Conservation (phyloP, 2,797 vertebrate genomes). For the Onychomys arenicola region DNA sequence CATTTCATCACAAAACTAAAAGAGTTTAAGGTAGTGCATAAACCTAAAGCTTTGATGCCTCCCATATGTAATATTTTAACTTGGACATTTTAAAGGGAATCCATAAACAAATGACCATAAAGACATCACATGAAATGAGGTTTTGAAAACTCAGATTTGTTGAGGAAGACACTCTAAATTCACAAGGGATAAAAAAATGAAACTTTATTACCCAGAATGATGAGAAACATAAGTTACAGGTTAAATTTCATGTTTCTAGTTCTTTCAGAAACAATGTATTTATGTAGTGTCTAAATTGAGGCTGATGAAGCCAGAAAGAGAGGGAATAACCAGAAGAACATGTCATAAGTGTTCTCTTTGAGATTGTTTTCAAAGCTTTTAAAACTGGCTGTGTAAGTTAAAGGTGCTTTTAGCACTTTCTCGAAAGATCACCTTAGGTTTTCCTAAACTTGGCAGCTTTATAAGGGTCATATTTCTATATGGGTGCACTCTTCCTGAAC, state of each 20-base stretch:
- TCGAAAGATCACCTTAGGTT: conserved; percentile 50
- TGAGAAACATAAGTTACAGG: conserved; percentile 11
- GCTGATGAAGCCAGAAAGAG: not conserved
- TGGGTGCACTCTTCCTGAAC: conserved; percentile 56
- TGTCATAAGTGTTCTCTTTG: not conserved
- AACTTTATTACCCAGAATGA: conserved; percentile 49
- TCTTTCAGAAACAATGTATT: conserved; percentile 9
- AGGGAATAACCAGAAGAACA: conserved; percentile 51
- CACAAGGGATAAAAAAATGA: conserved; percentile 65
- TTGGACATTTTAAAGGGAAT: conserved; percentile 81
- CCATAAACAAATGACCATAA: conserved; percentile 84
- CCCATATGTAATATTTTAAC: conserved; percentile 85
- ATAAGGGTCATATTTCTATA: conserved; percentile 62
- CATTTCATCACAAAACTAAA: conserved; percentile 85
- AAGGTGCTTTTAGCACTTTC: conserved; percentile 71
- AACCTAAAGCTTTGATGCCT: conserved; percentile 84
- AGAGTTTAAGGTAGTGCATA: conserved; percentile 84
- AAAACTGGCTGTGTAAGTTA: conserved; percentile 61
- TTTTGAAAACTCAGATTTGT: conserved; percentile 79
- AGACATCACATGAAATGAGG: conserved; percentile 80
- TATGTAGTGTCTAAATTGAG: conserved; percentile 41
- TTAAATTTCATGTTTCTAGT: conserved; percentile 52
- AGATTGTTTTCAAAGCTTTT: conserved; percentile 63
- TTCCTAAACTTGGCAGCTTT: conserved; percentile 62
- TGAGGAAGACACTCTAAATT: conserved; percentile 74